Percentiles rank a stretch among this genome's conserved stretches.
These are phyloP conservation scores for Cancer borealis DNA, from an alignment of 2,888 invertebrate species.

Conservation along the genomic window DNA sequence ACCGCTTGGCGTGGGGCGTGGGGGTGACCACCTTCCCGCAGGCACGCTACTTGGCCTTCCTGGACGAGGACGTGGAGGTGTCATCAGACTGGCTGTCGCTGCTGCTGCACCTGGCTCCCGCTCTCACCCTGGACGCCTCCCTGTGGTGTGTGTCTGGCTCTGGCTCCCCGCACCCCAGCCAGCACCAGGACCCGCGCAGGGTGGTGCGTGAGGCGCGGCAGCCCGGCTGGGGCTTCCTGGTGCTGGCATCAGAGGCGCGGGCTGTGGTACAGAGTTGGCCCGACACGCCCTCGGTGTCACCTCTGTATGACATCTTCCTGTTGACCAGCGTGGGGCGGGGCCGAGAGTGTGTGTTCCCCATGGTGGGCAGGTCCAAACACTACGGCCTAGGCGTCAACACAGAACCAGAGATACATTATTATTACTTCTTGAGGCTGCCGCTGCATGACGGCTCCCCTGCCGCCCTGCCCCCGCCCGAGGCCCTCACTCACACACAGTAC, in stretches of 20 bases:
- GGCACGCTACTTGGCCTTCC: constrained; percentile 71
- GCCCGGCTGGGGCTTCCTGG: constrained; percentile 75
- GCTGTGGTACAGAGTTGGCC: constrained; percentile 68
- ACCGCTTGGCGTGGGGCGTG: constrained; percentile 60
- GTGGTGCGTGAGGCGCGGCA: constrained; percentile 68
- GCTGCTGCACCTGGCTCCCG: constrained; percentile 65
- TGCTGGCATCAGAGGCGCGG: constrained; percentile 50
- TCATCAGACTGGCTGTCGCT: constrained; percentile 71
- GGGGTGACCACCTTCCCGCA: constrained; percentile 61
- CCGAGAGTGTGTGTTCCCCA: constrained; percentile 74
- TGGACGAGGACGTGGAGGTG: constrained; percentile 76
- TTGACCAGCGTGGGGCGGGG: constrained; percentile 48
- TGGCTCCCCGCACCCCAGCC: constrained; percentile 42
- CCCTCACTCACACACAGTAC: constrained; percentile 58
- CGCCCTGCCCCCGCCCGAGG: constrained; percentile 52
- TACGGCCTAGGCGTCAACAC: constrained; percentile 75
- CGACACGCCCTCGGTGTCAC: constrained; percentile 26
- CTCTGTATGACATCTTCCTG: constrained; percentile 72
- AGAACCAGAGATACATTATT: constrained; percentile 69
- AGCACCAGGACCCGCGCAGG: constrained; percentile 50
- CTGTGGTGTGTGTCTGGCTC: constrained; percentile 74
- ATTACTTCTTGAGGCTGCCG: constrained; percentile 65
- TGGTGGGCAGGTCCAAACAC: constrained; percentile 63
- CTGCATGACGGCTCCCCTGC: constrained; percentile 61
- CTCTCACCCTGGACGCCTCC: constrained; percentile 67